These are phyloP conservation scores for Lacerta agilis DNA, from an alignment of 2,797 vertebrate genomes.

Conservation along the genomic window DNA sequence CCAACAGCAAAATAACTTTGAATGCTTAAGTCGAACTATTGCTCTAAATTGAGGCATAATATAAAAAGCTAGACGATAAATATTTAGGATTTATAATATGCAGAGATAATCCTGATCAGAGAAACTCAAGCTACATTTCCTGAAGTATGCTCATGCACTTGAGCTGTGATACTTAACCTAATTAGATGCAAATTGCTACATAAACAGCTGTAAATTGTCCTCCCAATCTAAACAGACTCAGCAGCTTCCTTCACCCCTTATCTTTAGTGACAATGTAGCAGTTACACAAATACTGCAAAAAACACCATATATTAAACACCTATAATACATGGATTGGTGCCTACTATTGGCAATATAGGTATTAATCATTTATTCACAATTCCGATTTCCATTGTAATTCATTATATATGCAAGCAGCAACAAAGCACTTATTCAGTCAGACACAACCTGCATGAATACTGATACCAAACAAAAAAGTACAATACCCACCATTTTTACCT, in stretches of 20 bases:
- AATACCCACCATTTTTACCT: slow-evolving; percentile 11
- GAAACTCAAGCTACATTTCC: slow-evolving; percentile 21
- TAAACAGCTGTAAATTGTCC: slow-evolving; percentile 9
- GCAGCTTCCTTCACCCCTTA: slow-evolving; percentile 47
- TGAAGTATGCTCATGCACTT: background rate
- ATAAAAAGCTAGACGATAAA: background rate
- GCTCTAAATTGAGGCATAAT: background rate
- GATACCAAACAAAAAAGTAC: slow-evolving; percentile 59
- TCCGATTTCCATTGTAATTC: slow-evolving; percentile 47
- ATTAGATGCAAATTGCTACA: slow-evolving; percentile 25
- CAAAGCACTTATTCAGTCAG: slow-evolving; percentile 59
- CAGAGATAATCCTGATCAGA: background rate
- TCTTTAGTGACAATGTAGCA: slow-evolving; percentile 38
- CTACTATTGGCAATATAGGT: slow-evolving; percentile 39
- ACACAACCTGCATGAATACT: slow-evolving; percentile 22
- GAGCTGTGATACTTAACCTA: background rate
- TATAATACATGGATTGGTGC: slow-evolving; percentile 10
- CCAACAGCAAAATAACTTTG: background rate
- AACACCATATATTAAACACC: slow-evolving; percentile 33
- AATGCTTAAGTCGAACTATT: background rate
- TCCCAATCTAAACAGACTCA: slow-evolving; percentile 20
- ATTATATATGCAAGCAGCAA: slow-evolving; percentile 42
- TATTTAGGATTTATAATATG: background rate
- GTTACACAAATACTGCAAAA: slow-evolving; percentile 34
- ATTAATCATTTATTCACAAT: slow-evolving; percentile 58